phyloP scores from a whole-genome alignment of 2,888 invertebrate species.

The Hoplodrina blanda region DNA sequence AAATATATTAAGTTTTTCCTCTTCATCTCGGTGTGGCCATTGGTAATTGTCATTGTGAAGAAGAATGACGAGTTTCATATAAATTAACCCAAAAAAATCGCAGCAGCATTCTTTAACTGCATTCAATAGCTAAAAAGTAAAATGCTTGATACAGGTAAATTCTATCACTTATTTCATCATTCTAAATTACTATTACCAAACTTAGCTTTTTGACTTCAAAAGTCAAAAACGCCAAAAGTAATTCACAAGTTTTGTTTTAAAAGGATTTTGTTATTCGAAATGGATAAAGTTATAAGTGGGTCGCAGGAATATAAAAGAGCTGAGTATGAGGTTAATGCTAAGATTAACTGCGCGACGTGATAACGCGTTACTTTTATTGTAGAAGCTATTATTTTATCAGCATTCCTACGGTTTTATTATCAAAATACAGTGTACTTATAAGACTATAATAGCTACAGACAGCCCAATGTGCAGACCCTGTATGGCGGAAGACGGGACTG shows the following conservation, averaged over 20 bases:
- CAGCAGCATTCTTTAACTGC: no score
- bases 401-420: conserved; percentile 41
- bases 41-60: no score
- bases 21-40: no score
- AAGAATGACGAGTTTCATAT: no score
- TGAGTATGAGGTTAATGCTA: conserved; percentile 39
- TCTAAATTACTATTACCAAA: conserved; percentile 21
- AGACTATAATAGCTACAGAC: no score
- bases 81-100: no score
- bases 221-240: conserved; percentile 43
- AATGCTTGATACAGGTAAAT: no score
- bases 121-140: no score
- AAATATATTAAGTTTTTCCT: no score
- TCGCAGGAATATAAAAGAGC: conserved; percentile 47
- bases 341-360: conserved; percentile 51
- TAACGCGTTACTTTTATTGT: conserved; percentile 49
- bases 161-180: background rate
- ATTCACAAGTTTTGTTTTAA: conserved; percentile 57
- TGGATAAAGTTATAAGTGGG: conserved; percentile 61
- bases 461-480: no score
- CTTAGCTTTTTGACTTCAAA: conserved; percentile 20
- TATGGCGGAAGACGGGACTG: no score
- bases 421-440: conserved; percentile 26
- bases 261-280: conserved; percentile 51
- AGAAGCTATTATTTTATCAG: conserved; percentile 39